Percentiles rank a stretch among this genome's conserved stretches.
phyloP scores from a whole-genome alignment of 2,888 invertebrate genomes.

The Heteromyza rotundicornis region DNA sequence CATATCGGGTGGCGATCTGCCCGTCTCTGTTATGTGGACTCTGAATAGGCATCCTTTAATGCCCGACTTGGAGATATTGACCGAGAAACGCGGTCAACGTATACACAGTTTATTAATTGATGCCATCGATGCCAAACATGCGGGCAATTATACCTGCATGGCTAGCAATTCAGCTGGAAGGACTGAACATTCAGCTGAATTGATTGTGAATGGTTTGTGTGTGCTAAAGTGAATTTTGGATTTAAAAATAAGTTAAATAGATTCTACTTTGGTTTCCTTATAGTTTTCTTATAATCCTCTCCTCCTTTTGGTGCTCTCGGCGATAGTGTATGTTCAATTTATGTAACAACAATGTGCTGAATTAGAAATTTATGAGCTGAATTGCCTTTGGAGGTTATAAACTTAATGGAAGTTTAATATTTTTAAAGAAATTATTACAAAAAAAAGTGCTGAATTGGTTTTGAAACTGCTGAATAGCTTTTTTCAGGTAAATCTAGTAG shows the following conservation, averaged over 20 bases:
- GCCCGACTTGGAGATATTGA: slow-evolving; percentile 56
- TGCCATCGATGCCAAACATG: slow-evolving; percentile 72
- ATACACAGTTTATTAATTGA: slow-evolving; percentile 70
- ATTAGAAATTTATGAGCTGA: not conserved
- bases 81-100: slow-evolving; percentile 63
- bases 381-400: not conserved
- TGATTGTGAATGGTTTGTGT: slow-evolving; percentile 75
- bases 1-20: slow-evolving; percentile 78
- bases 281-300: not conserved
- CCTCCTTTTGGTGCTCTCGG: slow-evolving; percentile 5
- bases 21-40: slow-evolving; percentile 78
- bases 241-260: slow-evolving; percentile 9
- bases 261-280: not conserved
- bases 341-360: slow-evolving; percentile 1
- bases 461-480: too few relatives aligned
- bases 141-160: slow-evolving; percentile 77
- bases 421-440: not conserved
- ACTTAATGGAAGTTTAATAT: not conserved
- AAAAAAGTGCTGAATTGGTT: too few relatives aligned
- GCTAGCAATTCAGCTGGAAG: slow-evolving; percentile 77
- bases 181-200: slow-evolving; percentile 71
- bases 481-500: too few relatives aligned
- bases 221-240: slow-evolving; percentile 11
- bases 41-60: slow-evolving; percentile 66
- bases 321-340: slow-evolving; percentile 10